Percentiles rank a stretch among this genome's conserved stretches.
Conservation (phyloP, 2,888 invertebrate species). For the Hymenopus coronatus region DNA sequence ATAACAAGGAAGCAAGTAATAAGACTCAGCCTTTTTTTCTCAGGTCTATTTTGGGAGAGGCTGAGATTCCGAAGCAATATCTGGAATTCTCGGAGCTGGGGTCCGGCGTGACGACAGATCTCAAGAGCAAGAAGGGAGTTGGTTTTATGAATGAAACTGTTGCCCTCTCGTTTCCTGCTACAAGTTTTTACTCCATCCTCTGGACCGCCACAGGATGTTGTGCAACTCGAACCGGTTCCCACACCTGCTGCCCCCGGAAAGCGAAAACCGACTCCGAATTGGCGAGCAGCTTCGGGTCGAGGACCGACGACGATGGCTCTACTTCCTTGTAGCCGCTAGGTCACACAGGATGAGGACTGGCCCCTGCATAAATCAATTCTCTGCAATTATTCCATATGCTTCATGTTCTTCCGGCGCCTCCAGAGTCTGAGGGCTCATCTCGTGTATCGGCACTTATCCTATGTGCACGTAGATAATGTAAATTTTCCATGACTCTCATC, state of each 20-base stretch:
- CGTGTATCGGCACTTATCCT: not conserved
- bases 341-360: not conserved
- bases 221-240: not conserved
- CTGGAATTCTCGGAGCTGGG: not conserved
- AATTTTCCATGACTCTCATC: no score
- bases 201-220: not conserved
- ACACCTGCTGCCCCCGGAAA: not conserved
- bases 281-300: not conserved
- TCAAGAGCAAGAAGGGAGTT: not conserved
- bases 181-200: not conserved
- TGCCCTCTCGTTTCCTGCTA: not conserved
- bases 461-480: no score
- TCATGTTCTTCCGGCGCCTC: not conserved
- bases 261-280: not conserved
- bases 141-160: slow-evolving; percentile 16
- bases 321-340: not conserved
- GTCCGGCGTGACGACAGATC: not conserved
- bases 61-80: not conserved
- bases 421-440: not conserved
- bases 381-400: not conserved
- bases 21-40: no score
- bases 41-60: not conserved
- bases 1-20: no score
- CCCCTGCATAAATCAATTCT: not conserved
- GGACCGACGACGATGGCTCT: not conserved